These are phyloP conservation scores for Brachionus asplanchnoidis DNA, from an alignment of 1,140 invertebrate genomes.

Conservation along the genomic window DNA sequence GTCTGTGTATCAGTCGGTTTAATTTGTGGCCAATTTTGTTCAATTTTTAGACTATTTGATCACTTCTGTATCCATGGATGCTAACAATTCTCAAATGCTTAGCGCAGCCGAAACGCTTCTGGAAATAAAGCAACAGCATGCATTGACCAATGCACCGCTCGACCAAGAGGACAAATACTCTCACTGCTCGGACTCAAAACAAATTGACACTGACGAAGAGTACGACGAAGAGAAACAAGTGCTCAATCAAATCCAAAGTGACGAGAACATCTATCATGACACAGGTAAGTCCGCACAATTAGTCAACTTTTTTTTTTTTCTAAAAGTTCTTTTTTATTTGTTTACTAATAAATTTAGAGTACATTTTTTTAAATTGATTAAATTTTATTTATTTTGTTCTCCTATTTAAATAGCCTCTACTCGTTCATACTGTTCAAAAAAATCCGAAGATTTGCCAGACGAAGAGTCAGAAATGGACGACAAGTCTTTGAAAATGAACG, in stretches of 20 bases:
- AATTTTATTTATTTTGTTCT: neutral
- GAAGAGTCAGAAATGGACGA: neutral
- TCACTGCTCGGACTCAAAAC: neutral
- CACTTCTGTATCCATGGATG: neutral
- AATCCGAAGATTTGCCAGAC: constrained; percentile 3
- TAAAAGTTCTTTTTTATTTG: neutral
- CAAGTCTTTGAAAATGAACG: neutral
- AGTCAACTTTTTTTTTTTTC: neutral
- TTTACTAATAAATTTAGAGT: neutral
- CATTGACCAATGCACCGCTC: neutral
- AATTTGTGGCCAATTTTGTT: neutral
- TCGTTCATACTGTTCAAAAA: neutral
- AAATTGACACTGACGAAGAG: neutral
- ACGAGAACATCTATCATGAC: neutral
- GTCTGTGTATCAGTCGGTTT: constrained; percentile 21
- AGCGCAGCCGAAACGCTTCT: constrained; percentile 24
- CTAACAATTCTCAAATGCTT: constrained; percentile 3
- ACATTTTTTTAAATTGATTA: neutral
- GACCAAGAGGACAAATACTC: neutral
- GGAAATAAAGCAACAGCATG: constrained; percentile 7
- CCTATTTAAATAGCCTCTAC: neutral
- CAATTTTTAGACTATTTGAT: neutral
- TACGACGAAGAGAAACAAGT: constrained; percentile 31
- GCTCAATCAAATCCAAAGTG: constrained; percentile 1
- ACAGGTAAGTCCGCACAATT: neutral